Percentiles rank a stretch among this genome's conserved stretches.
Evolutionary conservation across 1,140 invertebrate species (phyloP).

Genomic region (Macrocentrus cingulum): DNA sequence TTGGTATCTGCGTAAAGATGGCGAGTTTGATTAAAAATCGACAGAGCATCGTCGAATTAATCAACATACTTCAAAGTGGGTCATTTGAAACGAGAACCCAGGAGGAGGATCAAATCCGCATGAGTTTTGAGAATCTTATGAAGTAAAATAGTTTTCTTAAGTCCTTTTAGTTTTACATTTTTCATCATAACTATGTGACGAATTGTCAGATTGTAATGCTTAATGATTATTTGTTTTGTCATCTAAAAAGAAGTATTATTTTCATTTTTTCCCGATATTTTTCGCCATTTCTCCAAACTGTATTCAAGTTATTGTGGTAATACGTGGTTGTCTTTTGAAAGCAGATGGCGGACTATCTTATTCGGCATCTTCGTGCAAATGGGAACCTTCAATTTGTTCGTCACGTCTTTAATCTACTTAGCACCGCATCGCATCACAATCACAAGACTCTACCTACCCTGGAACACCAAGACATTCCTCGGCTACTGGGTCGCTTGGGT

Average conservation of each 20-base stretch:
- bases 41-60: not conserved
- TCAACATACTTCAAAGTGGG: not conserved
- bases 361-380: slow-evolving; percentile 15
- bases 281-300: too few species aligned
- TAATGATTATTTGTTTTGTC: too few species aligned
- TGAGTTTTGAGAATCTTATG: not conserved
- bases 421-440: slow-evolving; percentile 10
- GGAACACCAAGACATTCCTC: slow-evolving; percentile 1
- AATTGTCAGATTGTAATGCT: too few species aligned
- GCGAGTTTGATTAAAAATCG: slow-evolving; percentile 12
- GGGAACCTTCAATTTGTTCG: slow-evolving; percentile 11
- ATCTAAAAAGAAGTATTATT: too few species aligned
- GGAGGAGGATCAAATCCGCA: not conserved
- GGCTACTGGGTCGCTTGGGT: slow-evolving; percentile 11
- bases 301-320: not conserved
- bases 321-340: slow-evolving; percentile 8
- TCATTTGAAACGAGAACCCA: not conserved
- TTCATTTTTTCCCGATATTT: too few species aligned
- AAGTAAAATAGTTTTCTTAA: slow-evolving; percentile 4
- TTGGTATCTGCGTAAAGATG: slow-evolving; percentile 17
- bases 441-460: slow-evolving; percentile 10
- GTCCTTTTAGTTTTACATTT: not conserved
- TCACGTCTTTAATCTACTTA: not conserved
- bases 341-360: slow-evolving; percentile 13
- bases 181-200: too few species aligned